phyloP scores from a whole-genome alignment of 2,113 vertebrate genomes.

The Chinchilla lanigera region DNA sequence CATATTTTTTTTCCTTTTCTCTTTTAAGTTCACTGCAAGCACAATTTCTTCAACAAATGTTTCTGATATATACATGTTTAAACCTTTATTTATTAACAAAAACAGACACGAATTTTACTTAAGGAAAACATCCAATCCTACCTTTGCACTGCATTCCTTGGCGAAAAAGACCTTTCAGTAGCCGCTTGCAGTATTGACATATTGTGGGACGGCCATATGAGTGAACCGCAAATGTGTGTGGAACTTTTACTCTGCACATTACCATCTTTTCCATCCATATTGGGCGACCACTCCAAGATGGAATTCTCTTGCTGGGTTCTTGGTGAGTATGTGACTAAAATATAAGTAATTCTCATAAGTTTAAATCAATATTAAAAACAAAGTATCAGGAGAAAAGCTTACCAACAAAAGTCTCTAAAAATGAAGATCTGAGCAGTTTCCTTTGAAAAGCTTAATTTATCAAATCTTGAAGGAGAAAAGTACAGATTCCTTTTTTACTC shows the following conservation, averaged over 20 bases:
- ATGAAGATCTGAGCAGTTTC: conserved; percentile 40
- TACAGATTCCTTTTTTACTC: background rate
- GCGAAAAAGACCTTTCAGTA: conserved; percentile 98
- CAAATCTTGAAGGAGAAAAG: conserved; percentile 37
- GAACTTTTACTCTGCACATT: conserved; percentile 97
- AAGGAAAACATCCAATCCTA: conserved; percentile 71
- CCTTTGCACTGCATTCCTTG: conserved; percentile 99
- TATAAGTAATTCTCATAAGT: conserved; percentile 52
- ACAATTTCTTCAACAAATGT: conserved; percentile 2
- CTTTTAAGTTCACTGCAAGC: conserved; percentile 19
- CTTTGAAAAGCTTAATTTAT: conserved; percentile 26
- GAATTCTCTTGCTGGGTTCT: conserved; percentile 97
- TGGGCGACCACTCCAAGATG: conserved; percentile 97
- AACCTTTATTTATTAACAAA: conserved; percentile 25
- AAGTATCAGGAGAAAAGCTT: background rate
- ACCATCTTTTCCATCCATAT: conserved; percentile 99
- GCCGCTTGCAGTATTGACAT: conserved; percentile 98
- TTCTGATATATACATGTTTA: conserved; percentile 47
- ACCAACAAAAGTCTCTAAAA: conserved; percentile 61
- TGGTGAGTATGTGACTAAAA: conserved; percentile 86
- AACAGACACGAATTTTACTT: background rate
- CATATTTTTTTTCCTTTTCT: too few species aligned
- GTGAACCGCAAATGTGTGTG: conserved; percentile 98
- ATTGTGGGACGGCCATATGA: conserved; percentile 99
- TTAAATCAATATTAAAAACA: conserved; percentile 60